Evolutionary conservation across 2,888 invertebrate genomes (phyloP).

Genomic region (Thalpophila matura): DNA sequence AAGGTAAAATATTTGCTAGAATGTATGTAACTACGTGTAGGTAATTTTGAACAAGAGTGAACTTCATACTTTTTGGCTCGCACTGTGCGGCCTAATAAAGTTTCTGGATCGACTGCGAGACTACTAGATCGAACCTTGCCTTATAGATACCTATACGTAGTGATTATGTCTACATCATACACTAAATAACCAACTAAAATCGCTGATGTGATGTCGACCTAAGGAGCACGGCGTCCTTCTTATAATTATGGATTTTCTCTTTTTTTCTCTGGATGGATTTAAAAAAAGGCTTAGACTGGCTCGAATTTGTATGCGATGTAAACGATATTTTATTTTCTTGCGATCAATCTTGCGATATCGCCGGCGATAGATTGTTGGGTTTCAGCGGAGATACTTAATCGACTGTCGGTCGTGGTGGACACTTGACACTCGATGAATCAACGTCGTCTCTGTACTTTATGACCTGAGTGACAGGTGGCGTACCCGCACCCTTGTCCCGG

Average conservation of each 20-base stretch:
- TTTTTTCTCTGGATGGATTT: no score
- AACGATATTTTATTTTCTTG: constrained; percentile 18
- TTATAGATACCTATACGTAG: neutral
- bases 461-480: constrained; percentile 45
- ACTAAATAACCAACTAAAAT: no score
- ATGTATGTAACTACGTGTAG: neutral
- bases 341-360: constrained; percentile 32
- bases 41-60: constrained; percentile 2
- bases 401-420: constrained; percentile 48
- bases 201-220: no score
- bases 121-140: constrained; percentile 5
- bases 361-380: constrained; percentile 34
- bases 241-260: no score
- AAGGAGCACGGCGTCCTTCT: no score
- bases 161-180: neutral
- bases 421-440: constrained; percentile 53
- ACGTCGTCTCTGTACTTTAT: constrained; percentile 50
- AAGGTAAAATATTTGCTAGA: neutral
- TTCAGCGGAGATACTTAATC: constrained; percentile 50
- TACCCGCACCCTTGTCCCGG: constrained; percentile 22
- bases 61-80: neutral
- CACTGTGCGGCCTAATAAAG: neutral
- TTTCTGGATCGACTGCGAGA: no score
- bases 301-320: constrained; percentile 3
- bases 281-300: no score